Conservation (phyloP, 1,140 invertebrate genomes). For the Cyclina sinensis region DNA sequence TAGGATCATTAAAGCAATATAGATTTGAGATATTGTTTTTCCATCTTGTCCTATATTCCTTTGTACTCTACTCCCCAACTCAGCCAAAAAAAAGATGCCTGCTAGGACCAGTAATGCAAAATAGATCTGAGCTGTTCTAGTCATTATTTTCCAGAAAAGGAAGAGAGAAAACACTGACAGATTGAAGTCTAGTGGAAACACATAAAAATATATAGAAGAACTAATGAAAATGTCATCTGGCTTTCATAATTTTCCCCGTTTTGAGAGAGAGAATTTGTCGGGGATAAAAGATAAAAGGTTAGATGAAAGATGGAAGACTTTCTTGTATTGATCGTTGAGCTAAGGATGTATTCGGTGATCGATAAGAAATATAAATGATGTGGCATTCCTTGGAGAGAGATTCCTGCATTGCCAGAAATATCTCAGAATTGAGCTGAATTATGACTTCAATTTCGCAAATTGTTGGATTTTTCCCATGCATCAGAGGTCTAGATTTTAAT, state of each 20-base stretch:
- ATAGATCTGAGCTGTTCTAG: too few relatives aligned
- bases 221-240: neutral
- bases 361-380: constrained; percentile 29
- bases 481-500: too few relatives aligned
- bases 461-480: neutral
- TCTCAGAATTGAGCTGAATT: constrained; percentile 16
- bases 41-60: too few relatives aligned
- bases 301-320: constrained; percentile 24
- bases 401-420: neutral
- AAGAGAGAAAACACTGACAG: too few relatives aligned
- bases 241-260: too few relatives aligned
- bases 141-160: too few relatives aligned
- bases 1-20: too few relatives aligned
- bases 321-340: neutral
- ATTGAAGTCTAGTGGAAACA: neutral
- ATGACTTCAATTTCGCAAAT: neutral
- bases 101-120: too few relatives aligned
- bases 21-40: too few relatives aligned
- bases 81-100: too few relatives aligned
- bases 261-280: neutral
- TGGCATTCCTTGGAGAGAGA: neutral
- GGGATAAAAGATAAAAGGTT: constrained; percentile 8
- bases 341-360: neutral
- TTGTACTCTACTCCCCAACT: too few relatives aligned
- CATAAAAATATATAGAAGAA: neutral